A percentile compares a stretch with the other conserved stretches of the same genome.
These are phyloP conservation scores for Lomographa bimaculata DNA, from an alignment of 2,888 invertebrate genomes.

Conservation along the genomic window DNA sequence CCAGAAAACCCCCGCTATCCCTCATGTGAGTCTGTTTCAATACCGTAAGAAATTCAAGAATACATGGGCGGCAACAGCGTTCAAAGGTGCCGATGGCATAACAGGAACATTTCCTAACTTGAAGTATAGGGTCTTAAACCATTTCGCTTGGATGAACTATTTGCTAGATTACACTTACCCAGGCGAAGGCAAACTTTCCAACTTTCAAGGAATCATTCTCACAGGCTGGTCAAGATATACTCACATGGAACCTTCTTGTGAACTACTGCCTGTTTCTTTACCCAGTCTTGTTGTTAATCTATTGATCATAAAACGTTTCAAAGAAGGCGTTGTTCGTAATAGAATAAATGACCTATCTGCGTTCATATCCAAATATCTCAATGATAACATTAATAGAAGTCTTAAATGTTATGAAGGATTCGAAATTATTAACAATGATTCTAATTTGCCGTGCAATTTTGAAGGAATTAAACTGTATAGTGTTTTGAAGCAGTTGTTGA, in stretches of 20 bases:
- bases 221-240: slow-evolving; percentile 90
- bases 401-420: slow-evolving; percentile 37
- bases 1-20: slow-evolving; percentile 46
- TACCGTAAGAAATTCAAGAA: slow-evolving; percentile 80
- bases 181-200: slow-evolving; percentile 41
- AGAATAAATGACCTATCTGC: too few species aligned
- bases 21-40: slow-evolving; percentile 49
- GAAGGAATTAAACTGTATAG: slow-evolving; percentile 39
- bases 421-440: too few species aligned
- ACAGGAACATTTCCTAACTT: slow-evolving; percentile 80
- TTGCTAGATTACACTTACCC: slow-evolving; percentile 76
- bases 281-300: slow-evolving; percentile 86
- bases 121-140: slow-evolving; percentile 87
- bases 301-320: slow-evolving; percentile 65
- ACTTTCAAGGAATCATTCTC: slow-evolving; percentile 86
- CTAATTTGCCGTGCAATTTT: slow-evolving; percentile 43
- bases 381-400: slow-evolving; percentile 32
- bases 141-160: slow-evolving; percentile 87
- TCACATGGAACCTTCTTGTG: slow-evolving; percentile 86
- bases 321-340: slow-evolving; percentile 34
- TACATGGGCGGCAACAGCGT: slow-evolving; percentile 93
- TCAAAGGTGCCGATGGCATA: slow-evolving; percentile 89
- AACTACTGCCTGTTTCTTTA: slow-evolving; percentile 84
- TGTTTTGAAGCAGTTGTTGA: slow-evolving; percentile 29
- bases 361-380: slow-evolving; percentile 40